Conservation (phyloP, 2,888 invertebrate species). For the Hirtodrosophila trivittata region DNA sequence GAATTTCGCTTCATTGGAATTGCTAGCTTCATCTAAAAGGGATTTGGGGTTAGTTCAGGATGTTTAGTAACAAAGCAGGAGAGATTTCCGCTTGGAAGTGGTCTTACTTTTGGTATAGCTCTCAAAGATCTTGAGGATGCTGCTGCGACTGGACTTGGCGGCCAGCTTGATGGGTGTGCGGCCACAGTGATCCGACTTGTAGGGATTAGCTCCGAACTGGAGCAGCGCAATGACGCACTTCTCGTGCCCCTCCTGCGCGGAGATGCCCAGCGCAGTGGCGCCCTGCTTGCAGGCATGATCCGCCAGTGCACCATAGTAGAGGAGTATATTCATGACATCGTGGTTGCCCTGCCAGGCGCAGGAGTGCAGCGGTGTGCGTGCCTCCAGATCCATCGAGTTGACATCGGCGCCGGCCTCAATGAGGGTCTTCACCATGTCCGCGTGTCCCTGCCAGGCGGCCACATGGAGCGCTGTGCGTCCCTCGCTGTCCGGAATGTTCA, state of each 20-base stretch:
- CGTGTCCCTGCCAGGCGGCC: slow-evolving; percentile 96
- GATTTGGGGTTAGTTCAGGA: slow-evolving; percentile 15
- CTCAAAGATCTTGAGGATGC: slow-evolving; percentile 91
- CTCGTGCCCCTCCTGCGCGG: slow-evolving; percentile 97
- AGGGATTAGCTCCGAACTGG: slow-evolving; percentile 93
- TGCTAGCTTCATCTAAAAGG: slow-evolving; percentile 82
- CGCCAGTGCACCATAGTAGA: slow-evolving; percentile 92
- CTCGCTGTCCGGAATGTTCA: slow-evolving; percentile 94
- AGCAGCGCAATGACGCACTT: slow-evolving; percentile 93
- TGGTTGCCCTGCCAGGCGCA: slow-evolving; percentile 98
- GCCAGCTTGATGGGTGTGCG: slow-evolving; percentile 95
- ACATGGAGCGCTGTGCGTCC: slow-evolving; percentile 95
- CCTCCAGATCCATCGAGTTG: slow-evolving; percentile 94
- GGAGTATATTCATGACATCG: slow-evolving; percentile 90
- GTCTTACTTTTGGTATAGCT: slow-evolving; percentile 85
- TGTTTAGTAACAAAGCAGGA: slow-evolving; percentile 53
- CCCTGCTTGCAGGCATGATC: slow-evolving; percentile 97
- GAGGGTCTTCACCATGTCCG: slow-evolving; percentile 94
- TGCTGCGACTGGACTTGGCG: slow-evolving; percentile 94
- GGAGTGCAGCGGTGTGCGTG: slow-evolving; percentile 95
- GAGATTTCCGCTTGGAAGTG: slow-evolving; percentile 25
- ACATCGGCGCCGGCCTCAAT: slow-evolving; percentile 88
- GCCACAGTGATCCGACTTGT: slow-evolving; percentile 93
- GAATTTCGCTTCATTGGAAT: slow-evolving; percentile 82
- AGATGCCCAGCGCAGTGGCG: slow-evolving; percentile 96